phyloP scores from a whole-genome alignment of 2,113 vertebrate genomes.

The Coptodon rendalli region DNA sequence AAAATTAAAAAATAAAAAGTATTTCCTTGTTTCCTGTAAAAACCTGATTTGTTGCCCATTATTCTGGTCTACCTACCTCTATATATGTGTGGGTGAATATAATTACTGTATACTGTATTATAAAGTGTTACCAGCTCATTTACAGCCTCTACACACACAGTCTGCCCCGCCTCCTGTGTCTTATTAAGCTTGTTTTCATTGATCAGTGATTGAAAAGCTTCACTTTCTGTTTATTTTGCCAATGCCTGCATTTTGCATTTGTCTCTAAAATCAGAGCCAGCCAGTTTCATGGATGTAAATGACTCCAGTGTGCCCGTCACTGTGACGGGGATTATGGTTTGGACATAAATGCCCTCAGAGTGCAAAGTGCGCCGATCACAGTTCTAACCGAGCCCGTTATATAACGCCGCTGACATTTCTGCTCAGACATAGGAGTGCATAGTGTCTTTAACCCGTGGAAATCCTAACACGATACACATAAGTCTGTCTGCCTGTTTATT shows the following conservation, averaged over 20 bases:
- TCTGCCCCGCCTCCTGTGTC: neutral
- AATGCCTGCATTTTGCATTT: neutral
- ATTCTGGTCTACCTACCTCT: neutral
- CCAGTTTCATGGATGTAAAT: neutral
- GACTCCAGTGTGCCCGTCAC: neutral
- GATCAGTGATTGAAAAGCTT: neutral
- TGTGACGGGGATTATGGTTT: neutral
- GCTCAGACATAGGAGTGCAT: neutral
- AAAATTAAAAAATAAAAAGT: neutral
- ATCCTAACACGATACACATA: neutral
- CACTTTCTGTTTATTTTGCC: neutral
- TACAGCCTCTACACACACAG: neutral
- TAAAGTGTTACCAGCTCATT: neutral
- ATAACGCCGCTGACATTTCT: neutral
- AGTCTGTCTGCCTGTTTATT: neutral
- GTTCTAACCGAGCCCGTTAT: neutral
- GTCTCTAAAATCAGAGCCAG: rapidly evolving
- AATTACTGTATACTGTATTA: neutral
- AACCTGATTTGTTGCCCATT: neutral
- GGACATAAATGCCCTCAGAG: neutral
- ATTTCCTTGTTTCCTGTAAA: neutral
- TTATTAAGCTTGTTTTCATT: neutral
- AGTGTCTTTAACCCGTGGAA: neutral
- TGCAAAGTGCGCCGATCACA: neutral
- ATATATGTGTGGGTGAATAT: neutral